Percentiles rank a stretch among this genome's conserved stretches.
phyloP scores from a whole-genome alignment of 2,113 vertebrate genomes.

The Plestiodon gilberti region DNA sequence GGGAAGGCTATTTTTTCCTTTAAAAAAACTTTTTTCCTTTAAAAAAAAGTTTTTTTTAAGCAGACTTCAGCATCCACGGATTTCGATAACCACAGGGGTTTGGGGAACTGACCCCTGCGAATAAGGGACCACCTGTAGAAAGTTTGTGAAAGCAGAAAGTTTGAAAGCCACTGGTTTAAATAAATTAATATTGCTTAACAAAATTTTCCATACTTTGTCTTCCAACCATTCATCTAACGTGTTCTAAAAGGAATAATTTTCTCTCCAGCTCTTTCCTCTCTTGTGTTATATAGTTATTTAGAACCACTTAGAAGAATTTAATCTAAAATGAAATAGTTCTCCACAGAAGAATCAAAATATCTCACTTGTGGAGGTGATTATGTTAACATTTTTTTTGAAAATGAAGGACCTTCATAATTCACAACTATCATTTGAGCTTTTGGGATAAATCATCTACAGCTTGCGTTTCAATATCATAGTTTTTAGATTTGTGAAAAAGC shows the following conservation, averaged over 20 bases:
- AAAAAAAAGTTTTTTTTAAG: too few species aligned
- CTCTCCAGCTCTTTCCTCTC: neutral
- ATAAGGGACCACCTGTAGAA: too few species aligned
- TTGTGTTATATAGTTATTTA: constrained; percentile 49
- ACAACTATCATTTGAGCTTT: constrained; percentile 2
- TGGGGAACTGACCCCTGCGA: too few species aligned
- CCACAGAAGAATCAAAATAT: constrained; percentile 74
- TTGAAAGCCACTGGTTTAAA: neutral
- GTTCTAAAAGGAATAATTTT: neutral
- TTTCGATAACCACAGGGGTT: too few species aligned
- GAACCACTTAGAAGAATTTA: constrained; percentile 73
- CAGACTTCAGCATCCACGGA: too few species aligned
- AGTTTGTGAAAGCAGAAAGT: neutral
- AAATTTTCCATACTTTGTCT: neutral
- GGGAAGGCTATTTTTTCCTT: too few species aligned
- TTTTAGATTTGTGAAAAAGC: neutral
- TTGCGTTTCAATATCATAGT: neutral
- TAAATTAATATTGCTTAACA: neutral
- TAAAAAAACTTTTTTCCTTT: too few species aligned
- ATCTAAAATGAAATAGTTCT: constrained; percentile 75
- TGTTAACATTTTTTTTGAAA: constrained; percentile 71
- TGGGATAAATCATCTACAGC: too few species aligned
- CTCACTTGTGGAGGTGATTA: constrained; percentile 76
- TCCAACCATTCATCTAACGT: neutral
- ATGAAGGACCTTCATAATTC: constrained; percentile 66